Evolutionary conservation across 2,113 vertebrate genomes (phyloP).

Genomic region (Platycercus adscitus): DNA sequence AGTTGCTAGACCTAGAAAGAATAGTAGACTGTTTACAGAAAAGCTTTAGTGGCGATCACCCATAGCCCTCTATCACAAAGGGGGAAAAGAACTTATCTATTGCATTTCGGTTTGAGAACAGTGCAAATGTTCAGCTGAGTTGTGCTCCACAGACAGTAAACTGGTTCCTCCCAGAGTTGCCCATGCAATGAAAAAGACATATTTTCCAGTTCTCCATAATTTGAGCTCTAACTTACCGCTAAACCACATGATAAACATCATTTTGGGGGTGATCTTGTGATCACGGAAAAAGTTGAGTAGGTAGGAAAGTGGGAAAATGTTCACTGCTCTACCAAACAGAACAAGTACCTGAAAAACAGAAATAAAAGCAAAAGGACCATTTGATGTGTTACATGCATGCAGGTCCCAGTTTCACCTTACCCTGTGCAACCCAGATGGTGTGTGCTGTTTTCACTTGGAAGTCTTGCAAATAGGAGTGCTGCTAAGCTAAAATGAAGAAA

Average conservation of each 20-base stretch:
- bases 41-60: background rate
- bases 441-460: background rate
- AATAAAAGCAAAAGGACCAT: background rate
- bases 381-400: background rate
- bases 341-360: conserved; percentile 86
- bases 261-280: conserved; percentile 98
- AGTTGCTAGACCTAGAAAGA: background rate
- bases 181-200: background rate
- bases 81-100: background rate
- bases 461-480: background rate
- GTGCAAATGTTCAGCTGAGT: background rate
- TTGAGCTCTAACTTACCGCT: conserved; percentile 85
- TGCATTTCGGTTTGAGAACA: background rate
- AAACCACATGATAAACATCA: conserved; percentile 99
- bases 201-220: background rate
- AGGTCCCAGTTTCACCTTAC: background rate
- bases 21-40: background rate
- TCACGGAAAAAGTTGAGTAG: conserved; percentile 98
- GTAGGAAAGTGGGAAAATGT: conserved; percentile 97
- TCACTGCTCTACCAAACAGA: conserved; percentile 92
- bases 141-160: background rate
- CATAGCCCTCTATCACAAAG: background rate
- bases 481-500: background rate
- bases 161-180: background rate
- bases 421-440: background rate